A percentile compares a stretch with the other conserved stretches of the same genome.
phyloP scores from a whole-genome alignment of 1,140 invertebrate genomes.

The Sycobia sp. region DNA sequence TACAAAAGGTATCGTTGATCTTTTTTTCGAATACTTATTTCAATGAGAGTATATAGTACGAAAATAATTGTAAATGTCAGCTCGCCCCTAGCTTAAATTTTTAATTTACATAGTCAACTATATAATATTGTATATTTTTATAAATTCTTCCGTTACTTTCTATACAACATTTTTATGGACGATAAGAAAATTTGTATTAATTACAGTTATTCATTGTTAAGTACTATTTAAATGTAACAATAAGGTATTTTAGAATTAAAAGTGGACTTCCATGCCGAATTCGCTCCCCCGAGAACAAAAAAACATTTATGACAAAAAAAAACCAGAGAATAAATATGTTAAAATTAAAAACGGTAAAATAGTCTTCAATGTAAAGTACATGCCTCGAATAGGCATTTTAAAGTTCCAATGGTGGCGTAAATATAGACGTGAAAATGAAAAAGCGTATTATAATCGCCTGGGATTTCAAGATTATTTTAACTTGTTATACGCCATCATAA shows the following conservation, averaged over 20 bases:
- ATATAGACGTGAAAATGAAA: no score
- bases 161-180: neutral
- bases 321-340: neutral
- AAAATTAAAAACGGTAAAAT: neutral
- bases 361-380: neutral
- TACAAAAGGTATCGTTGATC: slow-evolving; percentile 6
- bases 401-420: slow-evolving; percentile 16
- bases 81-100: neutral
- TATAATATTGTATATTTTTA: slow-evolving; percentile 10
- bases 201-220: no score
- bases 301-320: neutral
- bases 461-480: slow-evolving; percentile 47
- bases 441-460: slow-evolving; percentile 33
- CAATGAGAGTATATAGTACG: no score
- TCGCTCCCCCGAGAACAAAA: slow-evolving; percentile 9
- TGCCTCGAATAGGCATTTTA: slow-evolving; percentile 10
- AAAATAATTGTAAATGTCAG: neutral
- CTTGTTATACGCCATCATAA: slow-evolving; percentile 24
- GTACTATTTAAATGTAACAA: no score
- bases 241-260: neutral
- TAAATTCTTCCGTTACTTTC: neutral
- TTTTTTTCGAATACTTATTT: no score
- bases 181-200: no score
- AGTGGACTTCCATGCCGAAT: neutral
- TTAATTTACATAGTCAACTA: neutral